These are phyloP conservation scores for Ennomos quercinarius DNA, from an alignment of 2,888 invertebrate species.

Conservation along the genomic window DNA sequence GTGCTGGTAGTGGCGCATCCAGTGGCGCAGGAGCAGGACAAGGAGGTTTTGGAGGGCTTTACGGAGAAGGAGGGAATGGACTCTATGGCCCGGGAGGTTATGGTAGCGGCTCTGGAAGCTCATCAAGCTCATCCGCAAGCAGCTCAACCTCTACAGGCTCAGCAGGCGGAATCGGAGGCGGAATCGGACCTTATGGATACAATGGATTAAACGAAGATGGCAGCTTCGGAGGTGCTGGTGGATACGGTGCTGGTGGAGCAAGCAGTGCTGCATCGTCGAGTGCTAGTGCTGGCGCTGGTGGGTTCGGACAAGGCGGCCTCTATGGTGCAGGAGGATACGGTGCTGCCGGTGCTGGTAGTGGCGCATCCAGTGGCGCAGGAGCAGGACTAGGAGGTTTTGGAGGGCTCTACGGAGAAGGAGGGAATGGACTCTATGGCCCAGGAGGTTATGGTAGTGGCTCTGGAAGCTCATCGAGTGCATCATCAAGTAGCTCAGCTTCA, in stretches of 20 bases:
- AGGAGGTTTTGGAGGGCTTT: no score
- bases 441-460: no score
- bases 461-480: no score
- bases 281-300: conserved; percentile 1
- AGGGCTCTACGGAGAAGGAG: no score
- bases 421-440: no score
- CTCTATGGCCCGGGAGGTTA: conserved; percentile 11
- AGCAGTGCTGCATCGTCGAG: background rate
- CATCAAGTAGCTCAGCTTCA: no score
- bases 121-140: conserved; percentile 1
- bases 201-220: background rate
- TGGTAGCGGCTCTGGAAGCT: background rate
- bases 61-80: background rate
- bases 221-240: background rate
- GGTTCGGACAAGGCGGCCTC: no score
- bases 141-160: background rate
- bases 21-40: no score
- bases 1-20: no score
- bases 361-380: no score
- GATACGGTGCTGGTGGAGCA: conserved; percentile 2
- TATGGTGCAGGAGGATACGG: background rate
- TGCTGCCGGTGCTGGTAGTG: background rate
- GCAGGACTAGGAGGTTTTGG: no score
- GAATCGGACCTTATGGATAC: conserved; percentile 11
- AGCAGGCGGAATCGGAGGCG: conserved; percentile 7